Conservation (phyloP, 2,797 vertebrate species). For the Siniperca obscura region DNA sequence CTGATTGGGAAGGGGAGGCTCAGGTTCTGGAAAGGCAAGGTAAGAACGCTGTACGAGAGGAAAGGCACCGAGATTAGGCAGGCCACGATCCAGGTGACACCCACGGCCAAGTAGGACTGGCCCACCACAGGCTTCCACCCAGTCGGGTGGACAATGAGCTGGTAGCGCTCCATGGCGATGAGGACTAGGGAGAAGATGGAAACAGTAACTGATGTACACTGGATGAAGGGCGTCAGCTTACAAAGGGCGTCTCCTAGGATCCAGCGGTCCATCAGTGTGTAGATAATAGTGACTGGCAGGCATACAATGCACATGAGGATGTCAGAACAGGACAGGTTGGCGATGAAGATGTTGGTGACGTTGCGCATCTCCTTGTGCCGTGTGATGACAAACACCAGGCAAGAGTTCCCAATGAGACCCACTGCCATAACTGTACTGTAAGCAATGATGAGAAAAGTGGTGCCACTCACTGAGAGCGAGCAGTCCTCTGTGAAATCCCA, state of each 20-base stretch:
- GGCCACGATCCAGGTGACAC: constrained; percentile 85
- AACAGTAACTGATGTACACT: constrained; percentile 88
- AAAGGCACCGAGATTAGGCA: constrained; percentile 87
- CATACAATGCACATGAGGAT: constrained; percentile 88
- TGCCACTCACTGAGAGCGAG: constrained; percentile 81
- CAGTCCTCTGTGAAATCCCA: constrained; percentile 78
- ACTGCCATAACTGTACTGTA: constrained; percentile 88
- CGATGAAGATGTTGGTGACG: constrained; percentile 90
- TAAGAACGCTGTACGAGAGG: constrained; percentile 82
- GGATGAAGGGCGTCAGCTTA: constrained; percentile 87
- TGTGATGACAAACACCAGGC: constrained; percentile 87
- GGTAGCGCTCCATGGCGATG: constrained; percentile 90
- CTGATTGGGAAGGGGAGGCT: constrained; percentile 75
- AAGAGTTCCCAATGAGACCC: constrained; percentile 89
- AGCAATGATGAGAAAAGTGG: constrained; percentile 87
- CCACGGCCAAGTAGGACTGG: constrained; percentile 89
- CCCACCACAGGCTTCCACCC: constrained; percentile 88
- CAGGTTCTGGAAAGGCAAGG: constrained; percentile 83
- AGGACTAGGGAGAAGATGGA: constrained; percentile 89
- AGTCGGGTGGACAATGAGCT: constrained; percentile 90
- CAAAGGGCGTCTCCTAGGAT: constrained; percentile 88
- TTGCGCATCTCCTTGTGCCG: constrained; percentile 90
- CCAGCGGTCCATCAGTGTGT: constrained; percentile 91
- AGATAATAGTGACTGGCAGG: constrained; percentile 88
- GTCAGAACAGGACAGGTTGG: constrained; percentile 89